phyloP scores from a whole-genome alignment of 2,888 invertebrate genomes.

The Lasioglossum figueresi region DNA sequence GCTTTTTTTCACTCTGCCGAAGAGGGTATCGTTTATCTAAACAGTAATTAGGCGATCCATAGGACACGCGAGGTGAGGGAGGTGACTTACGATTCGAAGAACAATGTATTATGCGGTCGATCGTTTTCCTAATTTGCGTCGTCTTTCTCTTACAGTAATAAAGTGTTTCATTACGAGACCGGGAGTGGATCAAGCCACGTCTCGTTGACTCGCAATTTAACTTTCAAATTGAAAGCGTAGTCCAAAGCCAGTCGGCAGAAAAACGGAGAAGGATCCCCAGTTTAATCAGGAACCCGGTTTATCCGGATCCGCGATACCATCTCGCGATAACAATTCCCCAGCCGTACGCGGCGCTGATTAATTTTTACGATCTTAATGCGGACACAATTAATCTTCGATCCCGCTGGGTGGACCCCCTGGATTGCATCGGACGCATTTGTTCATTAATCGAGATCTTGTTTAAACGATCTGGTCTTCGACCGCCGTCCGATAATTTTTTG shows the following conservation, averaged over 20 bases:
- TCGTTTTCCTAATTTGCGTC: not conserved
- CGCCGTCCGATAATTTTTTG: not conserved
- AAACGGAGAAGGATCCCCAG: conserved; percentile 27
- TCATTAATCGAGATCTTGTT: not conserved
- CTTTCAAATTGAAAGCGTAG: conserved; percentile 68
- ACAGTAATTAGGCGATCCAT: too few relatives aligned
- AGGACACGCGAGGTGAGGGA: too few relatives aligned
- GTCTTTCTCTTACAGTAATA: conserved; percentile 47
- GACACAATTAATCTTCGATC: conserved; percentile 27
- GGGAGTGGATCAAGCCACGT: conserved; percentile 57
- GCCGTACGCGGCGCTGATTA: conserved; percentile 37
- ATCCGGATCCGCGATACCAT: conserved; percentile 44
- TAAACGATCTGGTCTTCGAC: not conserved
- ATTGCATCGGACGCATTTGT: not conserved
- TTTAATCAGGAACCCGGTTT: conserved; percentile 52
- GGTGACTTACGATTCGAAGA: not conserved
- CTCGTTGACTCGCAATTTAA: conserved; percentile 70
- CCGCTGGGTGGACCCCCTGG: not conserved
- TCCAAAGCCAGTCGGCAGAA: not conserved
- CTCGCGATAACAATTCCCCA: conserved; percentile 32
- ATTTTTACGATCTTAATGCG: conserved; percentile 40
- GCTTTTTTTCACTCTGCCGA: not conserved
- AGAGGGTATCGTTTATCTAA: not conserved
- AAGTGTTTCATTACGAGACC: conserved; percentile 52
- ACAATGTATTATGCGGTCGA: not conserved